Conservation (phyloP, 1,140 invertebrate species). For the Aricia agestis region DNA sequence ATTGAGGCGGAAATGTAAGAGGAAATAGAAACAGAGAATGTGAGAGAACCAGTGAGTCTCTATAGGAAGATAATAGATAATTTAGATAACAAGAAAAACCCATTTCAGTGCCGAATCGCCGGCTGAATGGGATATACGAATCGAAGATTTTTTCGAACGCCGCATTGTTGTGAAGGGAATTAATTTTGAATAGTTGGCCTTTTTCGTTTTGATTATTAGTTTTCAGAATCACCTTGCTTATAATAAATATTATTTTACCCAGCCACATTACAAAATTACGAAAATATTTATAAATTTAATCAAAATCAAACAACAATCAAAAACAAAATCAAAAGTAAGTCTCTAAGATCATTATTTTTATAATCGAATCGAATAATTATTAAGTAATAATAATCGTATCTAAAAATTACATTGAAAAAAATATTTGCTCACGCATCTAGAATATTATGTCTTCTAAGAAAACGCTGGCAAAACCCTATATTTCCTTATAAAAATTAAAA, state of each 20-base stretch:
- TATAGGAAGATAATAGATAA: slow-evolving; percentile 50
- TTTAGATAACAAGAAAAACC: slow-evolving; percentile 62
- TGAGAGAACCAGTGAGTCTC: slow-evolving; percentile 13
- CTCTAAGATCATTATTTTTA: too few relatives aligned
- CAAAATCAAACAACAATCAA: too few relatives aligned
- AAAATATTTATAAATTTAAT: too few relatives aligned
- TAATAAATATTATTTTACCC: too few relatives aligned
- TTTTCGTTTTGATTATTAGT: too few relatives aligned
- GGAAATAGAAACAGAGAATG: slow-evolving; percentile 5
- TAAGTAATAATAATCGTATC: too few relatives aligned
- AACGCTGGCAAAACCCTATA: neutral
- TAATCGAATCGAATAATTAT: too few relatives aligned
- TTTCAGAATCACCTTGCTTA: too few relatives aligned
- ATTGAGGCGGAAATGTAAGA: slow-evolving; percentile 1
- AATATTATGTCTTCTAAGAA: neutral
- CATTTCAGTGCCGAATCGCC: slow-evolving; percentile 37
- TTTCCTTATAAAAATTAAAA: slow-evolving; percentile 54
- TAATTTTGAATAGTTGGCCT: neutral
- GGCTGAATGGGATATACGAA: slow-evolving; percentile 20
- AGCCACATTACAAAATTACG: too few relatives aligned
- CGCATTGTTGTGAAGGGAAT: neutral
- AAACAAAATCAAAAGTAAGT: too few relatives aligned
- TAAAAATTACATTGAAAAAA: too few relatives aligned
- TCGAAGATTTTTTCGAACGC: neutral
- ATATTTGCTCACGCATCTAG: too few relatives aligned